Evolutionary conservation across 2,113 vertebrate species (phyloP).

Genomic region (Platichthys flesus): DNA sequence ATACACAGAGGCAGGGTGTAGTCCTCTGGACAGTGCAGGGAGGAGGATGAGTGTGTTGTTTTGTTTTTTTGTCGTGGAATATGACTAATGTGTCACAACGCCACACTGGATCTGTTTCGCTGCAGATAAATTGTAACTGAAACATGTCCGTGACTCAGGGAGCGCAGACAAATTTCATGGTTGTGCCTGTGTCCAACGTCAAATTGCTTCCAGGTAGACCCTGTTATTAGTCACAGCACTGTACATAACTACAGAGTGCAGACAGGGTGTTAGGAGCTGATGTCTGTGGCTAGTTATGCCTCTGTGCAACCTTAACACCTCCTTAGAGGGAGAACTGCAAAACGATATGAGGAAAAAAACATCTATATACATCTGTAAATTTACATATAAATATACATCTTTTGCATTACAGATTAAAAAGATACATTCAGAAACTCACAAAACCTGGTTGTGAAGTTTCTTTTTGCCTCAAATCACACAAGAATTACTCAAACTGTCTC

Average conservation of each 20-base stretch:
- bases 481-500: not conserved
- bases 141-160: constrained; percentile 61
- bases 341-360: not conserved
- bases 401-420: not conserved
- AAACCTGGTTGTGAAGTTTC: not conserved
- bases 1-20: constrained; percentile 65
- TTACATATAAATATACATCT: not conserved
- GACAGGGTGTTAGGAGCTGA: constrained; percentile 67
- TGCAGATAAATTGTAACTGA: constrained; percentile 51
- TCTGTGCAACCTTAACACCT: constrained; percentile 17
- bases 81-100: constrained; percentile 55
- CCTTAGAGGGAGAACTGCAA: not conserved
- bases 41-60: constrained; percentile 15
- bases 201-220: constrained; percentile 74
- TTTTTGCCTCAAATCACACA: not conserved
- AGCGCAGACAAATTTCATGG: constrained; percentile 70
- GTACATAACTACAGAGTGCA: constrained; percentile 71
- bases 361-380: not conserved
- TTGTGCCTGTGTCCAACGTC: constrained; percentile 56
- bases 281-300: constrained; percentile 52
- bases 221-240: constrained; percentile 74
- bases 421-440: not conserved
- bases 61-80: constrained; percentile 30
- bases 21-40: constrained; percentile 25
- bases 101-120: constrained; percentile 26